Base-by-base conservation (phyloP, 1,140 invertebrate genomes). In the Microplitis demolitor region DNA sequence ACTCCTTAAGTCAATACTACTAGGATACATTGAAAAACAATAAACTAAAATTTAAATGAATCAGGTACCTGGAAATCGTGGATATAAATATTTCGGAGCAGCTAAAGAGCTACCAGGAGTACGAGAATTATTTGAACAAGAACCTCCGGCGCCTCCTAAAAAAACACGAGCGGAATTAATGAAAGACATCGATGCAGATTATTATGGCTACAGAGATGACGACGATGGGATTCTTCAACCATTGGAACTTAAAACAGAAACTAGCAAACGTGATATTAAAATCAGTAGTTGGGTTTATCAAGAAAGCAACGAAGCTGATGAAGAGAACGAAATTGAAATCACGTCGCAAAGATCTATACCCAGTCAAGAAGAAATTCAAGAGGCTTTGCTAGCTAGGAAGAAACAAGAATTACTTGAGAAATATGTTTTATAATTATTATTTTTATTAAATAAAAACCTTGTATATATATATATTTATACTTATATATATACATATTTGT, bases 41-140 rank as follows among this genome's bases (percentile, higher is more conserved):
- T 33, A 31, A 45, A 1, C 31, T 34, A 53, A 1, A 35, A 74
- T 73, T 72, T 67, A 69, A 60, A 60, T 53, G 13, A n/a, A 34
- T 33, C 2, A 87, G 86, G 85, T 99, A 0, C 97, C 97, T 0
- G 97, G 98, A 37, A 98, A 98, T 88, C 91, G 96, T 80, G 98
- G 98, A 0, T 99, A 99, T 83, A 99, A 99, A 88, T 99, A 99
- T 88, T 99, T 99, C 88, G 98, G 98, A 67, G 98, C 98, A 45
- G 97, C 98, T 0, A 98, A 99, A 88, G 98, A 99, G 88, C 88
- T 99, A 78, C 98, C 98, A 16, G 94, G 98, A 56, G 98, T 99
- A 6, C 89, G 97, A 74, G 98, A 99, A 87, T 84, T 99, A 9
- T 99, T 99, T 89, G 96, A 99, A 85, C 95, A 98, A 85, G 96